phyloP scores from a whole-genome alignment of 1,140 invertebrate genomes.

The Drosophila aff. region DNA sequence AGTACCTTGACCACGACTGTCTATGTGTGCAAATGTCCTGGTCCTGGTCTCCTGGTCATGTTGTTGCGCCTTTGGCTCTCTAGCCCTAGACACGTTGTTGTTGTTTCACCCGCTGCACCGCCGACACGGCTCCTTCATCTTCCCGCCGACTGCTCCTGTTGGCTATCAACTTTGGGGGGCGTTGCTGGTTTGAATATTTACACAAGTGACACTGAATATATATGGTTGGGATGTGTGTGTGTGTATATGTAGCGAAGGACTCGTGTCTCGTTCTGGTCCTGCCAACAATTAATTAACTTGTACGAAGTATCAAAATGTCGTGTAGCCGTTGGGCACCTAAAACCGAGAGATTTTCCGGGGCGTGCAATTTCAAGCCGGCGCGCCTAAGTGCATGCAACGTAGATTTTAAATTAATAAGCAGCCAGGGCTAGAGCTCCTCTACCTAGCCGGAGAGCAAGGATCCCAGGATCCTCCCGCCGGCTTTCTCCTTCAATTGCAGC shows the following conservation, averaged over 20 bases:
- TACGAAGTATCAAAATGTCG: conserved; percentile 78
- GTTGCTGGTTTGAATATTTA: conserved; percentile 76
- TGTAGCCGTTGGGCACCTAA: conserved; percentile 55
- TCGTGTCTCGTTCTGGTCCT: conserved; percentile 35
- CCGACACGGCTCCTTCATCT: conserved; percentile 27
- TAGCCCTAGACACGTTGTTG: conserved; percentile 53
- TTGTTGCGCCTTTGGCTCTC: conserved; percentile 74
- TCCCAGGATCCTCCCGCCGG: conserved; percentile 9
- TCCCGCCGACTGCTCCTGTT: conserved; percentile 55
- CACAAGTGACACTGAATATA: conserved; percentile 77
- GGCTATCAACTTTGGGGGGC: conserved; percentile 71
- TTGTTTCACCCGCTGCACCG: conserved; percentile 44
- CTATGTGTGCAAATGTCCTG: conserved; percentile 36
- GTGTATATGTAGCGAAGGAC: background rate
- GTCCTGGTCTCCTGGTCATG: conserved; percentile 55
- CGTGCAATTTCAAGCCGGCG: conserved; percentile 58
- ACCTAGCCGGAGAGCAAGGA: conserved; percentile 7
- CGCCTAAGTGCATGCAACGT: conserved; percentile 70
- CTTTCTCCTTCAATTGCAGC: conserved; percentile 63
- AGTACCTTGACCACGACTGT: conserved; percentile 7
- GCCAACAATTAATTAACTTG: conserved; percentile 83
- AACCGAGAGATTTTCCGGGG: conserved; percentile 29
- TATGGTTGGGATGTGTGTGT: conserved; percentile 1
- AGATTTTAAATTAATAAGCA: conserved; percentile 83
- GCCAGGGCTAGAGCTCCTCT: conserved; percentile 17